Evolutionary conservation across 1,140 invertebrate species (phyloP).

Genomic region (Rhagoletis zephyria): DNA sequence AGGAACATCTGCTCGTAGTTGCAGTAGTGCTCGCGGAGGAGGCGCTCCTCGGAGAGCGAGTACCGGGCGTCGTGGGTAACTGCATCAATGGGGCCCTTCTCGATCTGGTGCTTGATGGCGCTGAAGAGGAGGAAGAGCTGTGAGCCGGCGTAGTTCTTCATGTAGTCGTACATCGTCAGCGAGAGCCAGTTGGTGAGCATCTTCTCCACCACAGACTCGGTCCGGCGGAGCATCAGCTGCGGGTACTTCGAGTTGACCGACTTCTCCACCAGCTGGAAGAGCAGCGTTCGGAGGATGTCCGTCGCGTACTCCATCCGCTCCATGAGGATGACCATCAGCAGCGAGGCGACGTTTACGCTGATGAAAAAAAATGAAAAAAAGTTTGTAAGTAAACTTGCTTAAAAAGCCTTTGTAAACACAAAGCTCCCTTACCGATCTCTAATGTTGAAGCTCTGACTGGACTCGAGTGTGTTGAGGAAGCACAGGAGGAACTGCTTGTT

Average conservation of each 20-base stretch:
- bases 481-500: slow-evolving; percentile 90
- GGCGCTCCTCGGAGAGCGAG: slow-evolving; percentile 94
- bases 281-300: slow-evolving; percentile 88
- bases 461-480: too few relatives aligned
- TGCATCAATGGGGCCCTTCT: slow-evolving; percentile 97
- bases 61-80: slow-evolving; percentile 97
- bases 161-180: slow-evolving; percentile 97
- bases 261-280: slow-evolving; percentile 91
- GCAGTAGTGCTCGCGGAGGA: slow-evolving; percentile 96
- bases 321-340: slow-evolving; percentile 93
- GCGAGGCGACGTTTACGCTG: slow-evolving; percentile 91
- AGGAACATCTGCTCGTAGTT: too few relatives aligned
- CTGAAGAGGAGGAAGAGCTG: slow-evolving; percentile 96
- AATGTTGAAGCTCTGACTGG: too few relatives aligned
- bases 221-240: slow-evolving; percentile 91
- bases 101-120: slow-evolving; percentile 98
- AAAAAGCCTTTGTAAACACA: too few relatives aligned
- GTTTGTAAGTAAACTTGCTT: too few relatives aligned
- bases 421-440: too few relatives aligned
- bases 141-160: slow-evolving; percentile 94
- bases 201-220: slow-evolving; percentile 98
- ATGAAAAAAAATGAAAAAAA: too few relatives aligned
- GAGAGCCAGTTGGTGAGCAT: slow-evolving; percentile 98
- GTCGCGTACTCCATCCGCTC: slow-evolving; percentile 97
- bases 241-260: slow-evolving; percentile 92